These are phyloP conservation scores for Mystacornis crossleyi DNA, from an alignment of 2,113 vertebrate genomes.

Conservation along the genomic window DNA sequence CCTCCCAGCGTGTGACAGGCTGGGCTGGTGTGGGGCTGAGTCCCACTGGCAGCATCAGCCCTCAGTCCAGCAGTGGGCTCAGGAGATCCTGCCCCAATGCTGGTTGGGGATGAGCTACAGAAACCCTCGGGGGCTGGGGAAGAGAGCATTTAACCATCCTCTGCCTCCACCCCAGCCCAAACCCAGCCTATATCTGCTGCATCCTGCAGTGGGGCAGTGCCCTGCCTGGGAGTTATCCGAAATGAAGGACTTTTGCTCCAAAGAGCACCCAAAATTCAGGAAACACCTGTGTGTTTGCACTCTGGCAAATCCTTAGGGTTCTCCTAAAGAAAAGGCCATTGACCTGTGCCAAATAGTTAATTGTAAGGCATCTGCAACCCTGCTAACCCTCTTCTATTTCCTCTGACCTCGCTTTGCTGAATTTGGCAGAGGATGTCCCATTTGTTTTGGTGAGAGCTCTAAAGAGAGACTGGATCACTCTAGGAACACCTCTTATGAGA, in stretches of 20 bases:
- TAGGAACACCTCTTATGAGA: background rate
- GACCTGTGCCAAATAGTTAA: background rate
- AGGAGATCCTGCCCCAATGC: fast-evolving
- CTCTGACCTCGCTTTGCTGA: background rate
- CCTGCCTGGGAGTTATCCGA: background rate
- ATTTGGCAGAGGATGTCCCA: background rate
- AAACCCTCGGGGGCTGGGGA: background rate
- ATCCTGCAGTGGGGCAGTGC: fast-evolving
- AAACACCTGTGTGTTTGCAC: background rate
- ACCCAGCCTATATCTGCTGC: fast-evolving
- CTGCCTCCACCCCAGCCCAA: background rate
- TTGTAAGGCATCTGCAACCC: background rate
- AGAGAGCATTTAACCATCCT: background rate
- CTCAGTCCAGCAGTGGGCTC: fast-evolving
- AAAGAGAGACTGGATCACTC: background rate
- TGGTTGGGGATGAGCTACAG: background rate
- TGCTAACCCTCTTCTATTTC: background rate
- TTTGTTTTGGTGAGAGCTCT: background rate
- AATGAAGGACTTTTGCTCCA: background rate
- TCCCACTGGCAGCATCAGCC: fast-evolving
- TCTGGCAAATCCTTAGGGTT: background rate
- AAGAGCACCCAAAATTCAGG: background rate
- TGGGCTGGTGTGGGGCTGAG: fast-evolving
- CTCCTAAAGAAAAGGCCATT: background rate
- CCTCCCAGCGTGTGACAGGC: fast-evolving